These are phyloP conservation scores for Myotis planiceps DNA, from an alignment of 2,797 vertebrate genomes.

Conservation along the genomic window DNA sequence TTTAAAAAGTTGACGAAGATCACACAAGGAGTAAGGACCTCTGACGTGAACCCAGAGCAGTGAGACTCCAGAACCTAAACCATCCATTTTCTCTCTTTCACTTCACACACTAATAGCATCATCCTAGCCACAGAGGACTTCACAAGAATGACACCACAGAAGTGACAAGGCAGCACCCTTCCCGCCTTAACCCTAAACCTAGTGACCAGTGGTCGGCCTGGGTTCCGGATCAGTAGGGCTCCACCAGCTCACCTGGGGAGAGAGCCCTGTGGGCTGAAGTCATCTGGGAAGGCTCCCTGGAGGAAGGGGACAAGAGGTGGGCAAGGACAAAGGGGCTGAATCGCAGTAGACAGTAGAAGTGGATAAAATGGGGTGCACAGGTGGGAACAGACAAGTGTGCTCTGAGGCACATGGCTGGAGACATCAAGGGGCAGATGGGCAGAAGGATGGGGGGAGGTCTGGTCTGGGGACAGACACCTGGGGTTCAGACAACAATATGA, in stretches of 20 bases:
- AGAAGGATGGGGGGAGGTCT: not conserved
- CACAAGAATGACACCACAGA: not conserved
- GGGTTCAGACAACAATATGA: not conserved
- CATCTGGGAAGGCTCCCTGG: not conserved
- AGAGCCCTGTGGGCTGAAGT: not conserved
- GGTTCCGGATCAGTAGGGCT: not conserved
- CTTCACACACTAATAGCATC: not conserved
- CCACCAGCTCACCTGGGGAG: not conserved
- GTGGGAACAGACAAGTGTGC: not conserved
- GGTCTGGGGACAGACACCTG: not conserved
- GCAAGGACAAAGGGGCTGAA: not conserved
- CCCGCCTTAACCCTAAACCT: not conserved
- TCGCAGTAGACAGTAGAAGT: not conserved
- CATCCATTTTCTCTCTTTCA: not conserved
- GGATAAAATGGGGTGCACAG: not conserved
- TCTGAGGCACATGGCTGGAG: not conserved
- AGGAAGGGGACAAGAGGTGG: not conserved
- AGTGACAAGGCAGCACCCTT: not conserved
- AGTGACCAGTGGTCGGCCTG: not conserved
- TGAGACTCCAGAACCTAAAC: not conserved
- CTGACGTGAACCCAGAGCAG: not conserved
- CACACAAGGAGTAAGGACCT: not conserved
- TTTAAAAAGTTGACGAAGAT: not conserved
- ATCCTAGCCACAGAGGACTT: not conserved
- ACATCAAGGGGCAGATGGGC: not conserved